Percentiles rank a stretch among this genome's conserved stretches.
Conservation (phyloP, 1,140 invertebrate genomes). For the Aphis gossypii region DNA sequence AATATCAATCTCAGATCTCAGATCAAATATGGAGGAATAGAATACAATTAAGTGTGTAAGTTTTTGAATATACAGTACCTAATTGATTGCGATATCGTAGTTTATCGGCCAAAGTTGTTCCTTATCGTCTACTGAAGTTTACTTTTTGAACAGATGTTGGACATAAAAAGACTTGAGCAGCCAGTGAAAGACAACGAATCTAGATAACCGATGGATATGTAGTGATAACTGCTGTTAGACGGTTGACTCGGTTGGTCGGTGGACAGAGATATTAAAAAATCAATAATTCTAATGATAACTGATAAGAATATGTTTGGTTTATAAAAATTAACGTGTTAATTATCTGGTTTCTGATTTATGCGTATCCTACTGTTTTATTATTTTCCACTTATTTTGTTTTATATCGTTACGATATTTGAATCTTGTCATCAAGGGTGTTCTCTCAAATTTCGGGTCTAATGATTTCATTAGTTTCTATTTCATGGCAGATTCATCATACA, state of each 20-base stretch:
- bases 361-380: background rate
- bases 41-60: background rate
- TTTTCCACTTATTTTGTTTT: background rate
- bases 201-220: no score
- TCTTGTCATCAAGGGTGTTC: background rate
- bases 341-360: no score
- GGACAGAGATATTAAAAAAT: no score
- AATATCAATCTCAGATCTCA: background rate
- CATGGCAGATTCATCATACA: background rate
- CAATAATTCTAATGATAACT: no score
- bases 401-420: background rate
- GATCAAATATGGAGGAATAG: background rate
- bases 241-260: no score
- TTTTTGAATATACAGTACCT: background rate
- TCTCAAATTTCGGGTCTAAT: background rate
- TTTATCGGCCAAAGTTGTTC: background rate
- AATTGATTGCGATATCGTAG: background rate
- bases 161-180: background rate
- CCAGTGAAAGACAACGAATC: no score
- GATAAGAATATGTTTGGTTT: no score
- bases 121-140: background rate
- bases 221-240: no score
- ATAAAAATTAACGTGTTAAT: no score
- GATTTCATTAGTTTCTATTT: background rate
- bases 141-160: background rate